phyloP scores from a whole-genome alignment of 2,113 vertebrate genomes.

The Poecile atricapillus region DNA sequence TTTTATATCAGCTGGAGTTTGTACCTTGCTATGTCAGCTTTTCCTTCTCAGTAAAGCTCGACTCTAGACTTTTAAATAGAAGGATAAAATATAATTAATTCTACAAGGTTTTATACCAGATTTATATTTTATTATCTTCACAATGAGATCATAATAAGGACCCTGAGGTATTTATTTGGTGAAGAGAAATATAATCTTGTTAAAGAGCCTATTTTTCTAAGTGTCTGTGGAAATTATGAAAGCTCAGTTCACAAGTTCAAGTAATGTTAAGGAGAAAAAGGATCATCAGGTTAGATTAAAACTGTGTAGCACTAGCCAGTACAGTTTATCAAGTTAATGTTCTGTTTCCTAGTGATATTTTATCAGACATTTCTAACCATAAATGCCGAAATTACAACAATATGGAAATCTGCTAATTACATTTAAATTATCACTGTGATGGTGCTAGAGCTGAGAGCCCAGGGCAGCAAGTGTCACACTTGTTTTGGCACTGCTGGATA shows the following conservation, averaged over 20 bases:
- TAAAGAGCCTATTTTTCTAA: neutral
- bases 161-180: neutral
- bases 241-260: neutral
- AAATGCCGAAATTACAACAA: neutral
- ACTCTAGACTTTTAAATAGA: neutral
- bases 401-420: neutral
- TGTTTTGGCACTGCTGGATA: neutral
- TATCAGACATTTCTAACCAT: neutral
- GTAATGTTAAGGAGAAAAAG: neutral
- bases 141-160: neutral
- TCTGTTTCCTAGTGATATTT: neutral
- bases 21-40: neutral
- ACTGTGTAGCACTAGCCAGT: neutral
- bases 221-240: neutral
- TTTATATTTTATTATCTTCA: neutral
- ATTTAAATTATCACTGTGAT: neutral
- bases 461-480: accelerated
- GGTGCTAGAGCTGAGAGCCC: neutral
- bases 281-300: neutral
- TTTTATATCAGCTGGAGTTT: neutral
- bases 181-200: neutral
- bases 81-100: neutral
- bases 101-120: neutral
- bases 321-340: neutral
- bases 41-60: neutral